These are phyloP conservation scores for Anguilla obscura DNA, from an alignment of 2,797 vertebrate species.

Conservation along the genomic window DNA sequence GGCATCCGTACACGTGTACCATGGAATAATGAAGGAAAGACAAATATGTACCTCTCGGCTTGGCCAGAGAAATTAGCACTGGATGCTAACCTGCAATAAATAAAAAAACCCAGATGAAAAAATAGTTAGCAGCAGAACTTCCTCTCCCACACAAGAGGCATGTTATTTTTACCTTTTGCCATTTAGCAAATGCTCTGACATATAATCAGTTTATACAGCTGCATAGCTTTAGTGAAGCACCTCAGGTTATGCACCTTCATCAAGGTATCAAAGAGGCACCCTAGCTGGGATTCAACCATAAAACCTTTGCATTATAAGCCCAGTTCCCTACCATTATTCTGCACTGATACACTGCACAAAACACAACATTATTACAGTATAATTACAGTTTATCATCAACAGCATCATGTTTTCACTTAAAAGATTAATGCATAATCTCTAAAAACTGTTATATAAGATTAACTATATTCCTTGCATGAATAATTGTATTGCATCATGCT, in stretches of 20 bases:
- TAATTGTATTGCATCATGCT: not conserved
- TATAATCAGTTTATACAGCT: not conserved
- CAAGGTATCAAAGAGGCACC: not conserved
- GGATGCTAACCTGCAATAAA: slow-evolving; percentile 87
- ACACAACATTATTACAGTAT: not conserved
- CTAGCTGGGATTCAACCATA: not conserved
- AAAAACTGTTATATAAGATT: not conserved
- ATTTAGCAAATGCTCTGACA: not conserved
- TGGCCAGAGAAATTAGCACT: slow-evolving; percentile 94
- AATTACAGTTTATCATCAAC: not conserved
- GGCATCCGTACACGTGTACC: slow-evolving; percentile 41
- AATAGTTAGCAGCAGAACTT: slow-evolving; percentile 38
- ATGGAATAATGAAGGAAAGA: not conserved
- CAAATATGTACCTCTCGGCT: slow-evolving; percentile 91
- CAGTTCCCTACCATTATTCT: not conserved
- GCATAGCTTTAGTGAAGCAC: not conserved
- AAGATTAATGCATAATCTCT: not conserved
- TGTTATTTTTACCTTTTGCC: not conserved
- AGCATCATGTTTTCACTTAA: not conserved
- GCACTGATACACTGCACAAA: not conserved
- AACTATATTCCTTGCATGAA: not conserved
- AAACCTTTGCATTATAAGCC: not conserved
- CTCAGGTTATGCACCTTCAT: not conserved
- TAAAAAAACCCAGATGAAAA: slow-evolving; percentile 39
- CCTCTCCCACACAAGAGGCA: not conserved